Percentiles rank a stretch among this genome's conserved stretches.
Conservation (phyloP, 2,113 vertebrate genomes). For the Hystrix brachyura region DNA sequence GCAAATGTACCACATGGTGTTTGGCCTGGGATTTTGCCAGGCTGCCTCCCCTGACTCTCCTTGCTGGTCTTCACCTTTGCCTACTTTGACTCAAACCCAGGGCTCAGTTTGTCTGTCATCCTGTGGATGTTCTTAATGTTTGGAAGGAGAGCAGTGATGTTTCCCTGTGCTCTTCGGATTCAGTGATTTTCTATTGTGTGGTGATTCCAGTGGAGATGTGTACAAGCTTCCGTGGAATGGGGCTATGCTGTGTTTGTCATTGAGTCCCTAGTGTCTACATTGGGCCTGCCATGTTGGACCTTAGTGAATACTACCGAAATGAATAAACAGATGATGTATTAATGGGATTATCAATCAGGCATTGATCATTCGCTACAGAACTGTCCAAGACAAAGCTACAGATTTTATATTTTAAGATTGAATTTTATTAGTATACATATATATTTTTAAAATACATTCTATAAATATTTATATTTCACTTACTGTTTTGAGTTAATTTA, state of each 20-base stretch:
- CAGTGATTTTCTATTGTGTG: not conserved
- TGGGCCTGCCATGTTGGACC: not conserved
- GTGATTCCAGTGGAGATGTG: not conserved
- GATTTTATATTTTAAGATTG: constrained; percentile 51
- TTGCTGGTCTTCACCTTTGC: not conserved
- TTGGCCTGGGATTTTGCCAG: not conserved
- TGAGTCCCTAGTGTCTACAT: not conserved
- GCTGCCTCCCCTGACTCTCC: not conserved
- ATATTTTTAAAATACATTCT: constrained; percentile 5
- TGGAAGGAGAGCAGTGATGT: not conserved
- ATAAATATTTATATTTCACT: constrained; percentile 43
- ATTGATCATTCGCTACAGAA: not conserved
- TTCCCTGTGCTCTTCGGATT: not conserved
- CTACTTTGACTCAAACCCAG: not conserved
- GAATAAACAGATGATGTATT: not conserved
- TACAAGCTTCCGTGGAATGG: not conserved
- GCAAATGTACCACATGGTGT: not conserved
- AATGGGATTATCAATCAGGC: constrained; percentile 35
- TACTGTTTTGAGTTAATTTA: constrained; percentile 35
- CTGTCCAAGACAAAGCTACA: not conserved
- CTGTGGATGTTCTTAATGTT: not conserved
- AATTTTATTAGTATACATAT: constrained; percentile 22
- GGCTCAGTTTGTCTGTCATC: not conserved
- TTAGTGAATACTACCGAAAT: constrained; percentile 49
- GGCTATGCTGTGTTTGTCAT: not conserved